Base-by-base conservation (phyloP, 2,113 vertebrate genomes). In the Salvator merianae region DNA sequence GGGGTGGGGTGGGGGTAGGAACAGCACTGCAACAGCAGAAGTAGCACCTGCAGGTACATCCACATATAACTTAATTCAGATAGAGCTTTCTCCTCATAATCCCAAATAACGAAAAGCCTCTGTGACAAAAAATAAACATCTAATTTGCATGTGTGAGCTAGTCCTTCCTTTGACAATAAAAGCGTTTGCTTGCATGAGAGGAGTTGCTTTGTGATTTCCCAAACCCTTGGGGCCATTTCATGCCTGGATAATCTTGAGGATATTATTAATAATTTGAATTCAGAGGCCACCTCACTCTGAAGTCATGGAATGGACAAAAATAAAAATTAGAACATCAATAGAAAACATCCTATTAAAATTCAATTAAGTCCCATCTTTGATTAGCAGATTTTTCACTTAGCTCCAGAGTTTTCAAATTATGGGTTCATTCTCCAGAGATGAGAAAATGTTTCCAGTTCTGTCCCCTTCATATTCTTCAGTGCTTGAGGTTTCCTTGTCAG, bases 351-450 rank as follows among this genome's bases (percentile, higher is more conserved):
- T 72, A 84, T 75, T 65, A 83, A 65, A 71, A 84, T 62, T 30
- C 28, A 84, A 12, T 78, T 72, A 71, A 77, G 30, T 71, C 71
- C 53, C 50, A 82, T 72, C 80, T 82, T 72, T 38, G 28, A 62
- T 73, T 73, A n/a, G 36, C 40, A 84, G 69, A 82, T 62, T 72
- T 59, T 82, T 82, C 53, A 91, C 70, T 88, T 86, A 82, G 43
- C 90, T 88, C 86, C 59, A 66, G 63, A 90, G 91, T 84, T 62
- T 81, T 78, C 83, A 77, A 84, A 65, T 77, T 82, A 86, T 76
- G 40, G 34, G 32, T 26, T 30, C 62, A 76, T 2, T 83, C 72
- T 66, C 71, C 47, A 77, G 47, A 20, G 30, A 59, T 82, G 8
- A 74, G 55, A 77, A 62, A 62, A 65, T 30, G 26, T 7, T 66